A percentile compares a stretch with the other conserved stretches of the same genome.
phyloP scores from a whole-genome alignment of 2,113 vertebrate genomes.

The Empidonax traillii region DNA sequence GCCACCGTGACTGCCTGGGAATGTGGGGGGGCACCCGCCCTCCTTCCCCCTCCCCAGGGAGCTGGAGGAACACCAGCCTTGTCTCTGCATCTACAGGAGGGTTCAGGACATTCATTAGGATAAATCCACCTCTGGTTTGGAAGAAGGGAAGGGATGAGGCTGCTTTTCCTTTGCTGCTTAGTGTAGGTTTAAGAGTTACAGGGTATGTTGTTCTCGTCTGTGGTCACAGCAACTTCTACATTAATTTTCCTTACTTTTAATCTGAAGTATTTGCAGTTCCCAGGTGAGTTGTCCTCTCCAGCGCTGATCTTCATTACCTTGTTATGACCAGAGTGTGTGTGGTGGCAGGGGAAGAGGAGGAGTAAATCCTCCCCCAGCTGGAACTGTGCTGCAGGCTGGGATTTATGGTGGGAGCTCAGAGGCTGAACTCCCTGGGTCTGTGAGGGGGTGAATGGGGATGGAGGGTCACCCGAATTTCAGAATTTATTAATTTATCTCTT shows the following conservation, averaged over 20 bases:
- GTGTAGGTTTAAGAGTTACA: neutral
- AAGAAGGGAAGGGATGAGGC: neutral
- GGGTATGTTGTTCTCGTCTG: neutral
- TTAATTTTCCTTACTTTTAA: slow-evolving; percentile 26
- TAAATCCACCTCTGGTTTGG: neutral
- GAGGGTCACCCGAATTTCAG: rapidly evolving
- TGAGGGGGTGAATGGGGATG: neutral
- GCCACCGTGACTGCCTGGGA: neutral
- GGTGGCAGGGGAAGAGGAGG: neutral
- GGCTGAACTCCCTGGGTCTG: neutral
- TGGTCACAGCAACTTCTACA: neutral
- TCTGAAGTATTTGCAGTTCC: slow-evolving; percentile 6
- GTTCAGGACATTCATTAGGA: neutral
- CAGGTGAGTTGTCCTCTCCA: neutral
- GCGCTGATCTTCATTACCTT: neutral
- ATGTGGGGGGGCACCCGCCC: rapidly evolving
- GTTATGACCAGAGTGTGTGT: neutral
- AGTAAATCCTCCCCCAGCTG: neutral
- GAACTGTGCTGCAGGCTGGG: neutral
- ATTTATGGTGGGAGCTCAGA: neutral
- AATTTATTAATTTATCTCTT: neutral
- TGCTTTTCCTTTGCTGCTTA: neutral
- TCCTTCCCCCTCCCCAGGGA: neutral
- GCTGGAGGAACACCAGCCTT: rapidly evolving
- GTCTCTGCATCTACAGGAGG: rapidly evolving